Percentiles rank a stretch among this genome's conserved stretches.
phyloP scores from a whole-genome alignment of 35 echinoderm and acorn worm genomes.

The Anneissia japonica region DNA sequence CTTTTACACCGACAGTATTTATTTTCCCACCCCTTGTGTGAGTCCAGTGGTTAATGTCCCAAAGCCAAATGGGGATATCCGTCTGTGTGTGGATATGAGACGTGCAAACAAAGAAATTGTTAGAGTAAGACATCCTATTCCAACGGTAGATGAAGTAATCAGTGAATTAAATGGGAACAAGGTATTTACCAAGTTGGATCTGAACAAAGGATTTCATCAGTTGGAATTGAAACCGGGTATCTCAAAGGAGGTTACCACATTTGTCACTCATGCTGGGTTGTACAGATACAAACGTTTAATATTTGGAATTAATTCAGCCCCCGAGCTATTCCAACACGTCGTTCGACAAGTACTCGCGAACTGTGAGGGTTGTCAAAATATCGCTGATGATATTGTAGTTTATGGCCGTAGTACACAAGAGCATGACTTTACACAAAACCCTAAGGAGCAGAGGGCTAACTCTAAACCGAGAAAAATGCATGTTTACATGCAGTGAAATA shows the following conservation, averaged over 20 bases:
- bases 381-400: conserved; percentile 52
- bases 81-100: conserved; percentile 31
- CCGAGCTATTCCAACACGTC: conserved; percentile 31
- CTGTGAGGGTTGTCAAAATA: conserved; percentile 42
- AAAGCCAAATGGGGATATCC: conserved; percentile 10
- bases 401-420: neutral
- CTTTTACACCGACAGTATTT: no score
- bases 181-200: conserved; percentile 9
- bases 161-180: neutral
- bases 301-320: conserved; percentile 45
- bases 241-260: conserved; percentile 23
- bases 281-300: conserved; percentile 41
- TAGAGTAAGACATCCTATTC: neutral
- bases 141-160: conserved; percentile 7
- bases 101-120: neutral
- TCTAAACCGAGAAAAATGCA: conserved; percentile 41
- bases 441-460: no score
- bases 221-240: neutral
- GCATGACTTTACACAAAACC: no score
- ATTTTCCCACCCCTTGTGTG: conserved; percentile 15
- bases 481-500: conserved; percentile 34
- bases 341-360: conserved; percentile 28
- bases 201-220: conserved; percentile 15
- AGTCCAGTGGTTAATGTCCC: conserved; percentile 31
- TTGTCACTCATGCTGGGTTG: conserved; percentile 33